Percentiles rank a stretch among this genome's conserved stretches.
phyloP scores from a whole-genome alignment of 2,888 invertebrate species.

The Monopis laevigella region DNA sequence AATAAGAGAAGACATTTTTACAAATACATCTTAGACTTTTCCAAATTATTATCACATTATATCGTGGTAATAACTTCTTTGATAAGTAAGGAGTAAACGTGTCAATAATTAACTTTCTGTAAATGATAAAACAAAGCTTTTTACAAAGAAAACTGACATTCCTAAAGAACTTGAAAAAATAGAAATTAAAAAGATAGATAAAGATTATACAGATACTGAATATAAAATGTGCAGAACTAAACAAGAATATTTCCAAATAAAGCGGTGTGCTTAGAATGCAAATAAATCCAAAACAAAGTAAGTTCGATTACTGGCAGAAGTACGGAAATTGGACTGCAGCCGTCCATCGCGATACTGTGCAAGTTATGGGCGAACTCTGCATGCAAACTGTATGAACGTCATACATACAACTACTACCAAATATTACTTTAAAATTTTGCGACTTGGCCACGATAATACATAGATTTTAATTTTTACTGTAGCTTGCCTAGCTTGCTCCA shows the following conservation, averaged over 20 bases:
- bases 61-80: too few relatives aligned
- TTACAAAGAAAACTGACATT: background rate
- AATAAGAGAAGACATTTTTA: too few relatives aligned
- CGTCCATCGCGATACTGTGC: constrained; percentile 40
- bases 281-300: constrained; percentile 8
- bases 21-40: too few relatives aligned
- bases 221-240: background rate
- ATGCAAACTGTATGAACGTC: constrained; percentile 1
- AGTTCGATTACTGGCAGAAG: constrained; percentile 13
- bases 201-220: background rate
- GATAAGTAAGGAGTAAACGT: too few relatives aligned
- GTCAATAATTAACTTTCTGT: too few relatives aligned
- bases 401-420: constrained; percentile 1
- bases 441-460: too few relatives aligned
- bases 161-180: background rate
- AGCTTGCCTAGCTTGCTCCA: too few relatives aligned
- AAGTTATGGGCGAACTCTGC: constrained; percentile 36
- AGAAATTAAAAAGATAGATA: background rate
- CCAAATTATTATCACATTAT: too few relatives aligned
- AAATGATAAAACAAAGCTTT: too few relatives aligned
- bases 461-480: too few relatives aligned
- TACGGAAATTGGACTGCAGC: constrained; percentile 56
- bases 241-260: constrained; percentile 6
- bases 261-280: constrained; percentile 10
- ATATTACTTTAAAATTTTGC: background rate